A percentile compares a stretch with the other conserved stretches of the same genome.
Evolutionary conservation across 2,113 vertebrate genomes (phyloP).

Genomic region (Trogon surrucura): DNA sequence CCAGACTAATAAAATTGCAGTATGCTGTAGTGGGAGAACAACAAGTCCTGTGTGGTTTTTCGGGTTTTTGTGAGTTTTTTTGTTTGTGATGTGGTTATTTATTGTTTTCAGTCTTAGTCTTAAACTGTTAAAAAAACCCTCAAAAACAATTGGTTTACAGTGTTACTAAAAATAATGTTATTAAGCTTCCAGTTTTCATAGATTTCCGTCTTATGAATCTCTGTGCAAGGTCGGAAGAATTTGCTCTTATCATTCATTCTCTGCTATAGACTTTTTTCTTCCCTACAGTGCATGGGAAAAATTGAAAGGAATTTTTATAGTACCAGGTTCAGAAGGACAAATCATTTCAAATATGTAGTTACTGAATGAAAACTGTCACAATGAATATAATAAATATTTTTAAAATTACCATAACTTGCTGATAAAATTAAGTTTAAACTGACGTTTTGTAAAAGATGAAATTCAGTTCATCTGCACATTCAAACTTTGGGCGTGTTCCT

Average conservation of each 20-base stretch:
- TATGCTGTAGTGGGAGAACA: background rate
- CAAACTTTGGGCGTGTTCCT: background rate
- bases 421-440: background rate
- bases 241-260: background rate
- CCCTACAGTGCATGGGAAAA: background rate
- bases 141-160: background rate
- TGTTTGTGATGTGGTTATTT: too few species aligned
- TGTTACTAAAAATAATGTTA: background rate
- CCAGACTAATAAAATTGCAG: background rate
- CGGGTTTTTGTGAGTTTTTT: background rate
- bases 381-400: background rate
- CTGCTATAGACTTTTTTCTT: background rate
- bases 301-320: background rate
- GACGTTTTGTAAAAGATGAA: background rate
- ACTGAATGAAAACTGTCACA: background rate
- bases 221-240: background rate
- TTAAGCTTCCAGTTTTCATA: background rate
- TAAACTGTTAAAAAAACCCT: background rate
- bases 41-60: background rate
- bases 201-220: background rate
- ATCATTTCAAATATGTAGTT: background rate
- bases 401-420: background rate
- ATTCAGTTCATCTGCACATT: background rate
- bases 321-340: background rate
- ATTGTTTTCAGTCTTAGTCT: background rate